These are phyloP conservation scores for Rotaria socialis DNA, from an alignment of 2,888 invertebrate species.

Conservation along the genomic window DNA sequence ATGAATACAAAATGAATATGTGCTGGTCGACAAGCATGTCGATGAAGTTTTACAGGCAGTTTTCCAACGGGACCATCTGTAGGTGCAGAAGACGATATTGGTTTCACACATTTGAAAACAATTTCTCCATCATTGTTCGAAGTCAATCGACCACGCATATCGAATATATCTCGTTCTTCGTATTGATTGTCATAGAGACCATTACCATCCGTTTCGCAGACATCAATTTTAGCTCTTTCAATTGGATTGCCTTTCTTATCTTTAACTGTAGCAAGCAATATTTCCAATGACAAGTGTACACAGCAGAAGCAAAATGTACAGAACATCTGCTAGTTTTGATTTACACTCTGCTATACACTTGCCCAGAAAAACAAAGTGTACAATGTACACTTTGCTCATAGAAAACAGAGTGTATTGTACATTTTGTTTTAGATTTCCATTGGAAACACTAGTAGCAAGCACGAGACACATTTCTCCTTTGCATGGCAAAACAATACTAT, in stretches of 20 bases:
- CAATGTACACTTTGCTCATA: too few species aligned
- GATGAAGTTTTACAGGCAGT: not conserved
- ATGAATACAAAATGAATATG: not conserved
- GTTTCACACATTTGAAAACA: slow-evolving; percentile 3
- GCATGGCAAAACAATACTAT: not conserved
- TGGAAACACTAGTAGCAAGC: too few species aligned
- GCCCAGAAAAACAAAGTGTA: too few species aligned
- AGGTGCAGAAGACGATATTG: not conserved
- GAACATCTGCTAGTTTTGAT: too few species aligned
- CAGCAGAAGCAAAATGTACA: too few species aligned
- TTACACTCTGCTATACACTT: too few species aligned
- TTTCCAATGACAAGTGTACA: too few species aligned
- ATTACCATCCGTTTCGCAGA: not conserved
- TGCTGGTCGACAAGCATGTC: slow-evolving; percentile 19
- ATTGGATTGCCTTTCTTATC: not conserved
- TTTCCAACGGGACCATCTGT: slow-evolving; percentile 22
- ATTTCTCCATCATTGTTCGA: not conserved
- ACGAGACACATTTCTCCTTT: slow-evolving; percentile 31
- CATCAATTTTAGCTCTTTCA: not conserved
- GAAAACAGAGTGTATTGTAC: too few species aligned
- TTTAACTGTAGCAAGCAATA: not conserved
- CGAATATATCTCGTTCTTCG: not conserved
- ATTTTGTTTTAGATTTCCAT: too few species aligned
- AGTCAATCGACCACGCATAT: not conserved
- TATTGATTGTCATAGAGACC: not conserved